Evolutionary conservation across 2,888 invertebrate species (phyloP), one percentile per base, ranked within the genome.

Genomic region (Rhamphomyia laevipes): DNA sequence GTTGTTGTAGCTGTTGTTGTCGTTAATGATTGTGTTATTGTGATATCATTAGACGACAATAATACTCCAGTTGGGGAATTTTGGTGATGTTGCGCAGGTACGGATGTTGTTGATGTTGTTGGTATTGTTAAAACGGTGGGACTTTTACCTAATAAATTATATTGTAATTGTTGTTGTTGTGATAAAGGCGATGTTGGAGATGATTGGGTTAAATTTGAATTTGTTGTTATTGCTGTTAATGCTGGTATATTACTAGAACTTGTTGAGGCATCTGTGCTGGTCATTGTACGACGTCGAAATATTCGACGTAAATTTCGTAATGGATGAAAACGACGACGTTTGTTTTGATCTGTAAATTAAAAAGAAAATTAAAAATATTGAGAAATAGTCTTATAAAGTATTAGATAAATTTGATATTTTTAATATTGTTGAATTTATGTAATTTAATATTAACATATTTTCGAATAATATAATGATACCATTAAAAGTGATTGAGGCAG

Each of bases 281-380:
- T 68, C 52, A 70, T 62, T 10, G 70, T 68, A 49, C 70, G 66
- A 43, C 70, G 65, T 2, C 70, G 68, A 55, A 70, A 70, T 51
- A 70, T 70, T 38, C 70, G 67, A 6, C 70, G 65, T 46, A 70
- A 58, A 60, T 70, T 70, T 38, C 70, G 64, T 37, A 70, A 59
- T 40, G 70, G 70, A 61, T 69, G 67, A 56, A 70, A 70, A 51
- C 69, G 63, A 43, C 70, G 65, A 30, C 70, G 63, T 57, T 69
- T 68, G 53, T 68, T 66, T 58, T 64, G 66, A 51, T 70, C 70
- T 69, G 47, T 37, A 27, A 47, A 51, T 46, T 43, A 51, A 59
- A 13, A 49, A 43, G 45, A 37, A 40, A 42, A 42, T 30, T 9
- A n/a, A n/a, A n/a, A n/a, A n/a, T n/a, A n/a, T n/a, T n/a, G n/a